Base-by-base conservation (phyloP, 2,797 vertebrate species). In the Intellagama lesueurii region DNA sequence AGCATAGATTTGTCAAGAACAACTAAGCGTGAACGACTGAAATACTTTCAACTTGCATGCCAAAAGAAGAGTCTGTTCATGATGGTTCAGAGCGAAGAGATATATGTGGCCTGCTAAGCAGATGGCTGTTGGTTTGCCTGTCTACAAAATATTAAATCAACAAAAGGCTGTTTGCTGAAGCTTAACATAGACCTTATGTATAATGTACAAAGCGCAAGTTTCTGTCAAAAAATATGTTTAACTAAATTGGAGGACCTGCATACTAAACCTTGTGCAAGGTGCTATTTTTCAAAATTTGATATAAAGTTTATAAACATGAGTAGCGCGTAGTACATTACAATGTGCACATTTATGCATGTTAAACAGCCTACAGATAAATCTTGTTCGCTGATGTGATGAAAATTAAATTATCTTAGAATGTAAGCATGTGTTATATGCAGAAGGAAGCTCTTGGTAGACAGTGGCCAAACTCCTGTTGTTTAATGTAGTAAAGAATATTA, bases 1-100 rank as follows among this genome's bases (percentile, higher is more conserved):
- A 56, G 3, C 14, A 56, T 56, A 14, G 52, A 56, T 56, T 56
- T 56, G 52, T 56, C 52, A 56, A 56, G 52, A 56, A 56, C 52
- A 56, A 56, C 52, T 56, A 9, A 56, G 7, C 79, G 1, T 86
- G 5, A 83, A 76, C 32, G 7, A 24, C 49, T 86, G 26, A 83
- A 47, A 91, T 82, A 56, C 81, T 86, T 83, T 30, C 28, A 69
- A 76, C 22, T 14, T 91, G 26, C 87, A 80, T 91, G 88, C 60
- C 84, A 85, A 86, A 84, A 69, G 64, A 66, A 69, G 64, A 66
- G 81, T 40, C 86, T 24, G 49, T 77, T 81, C 7, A 66, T 56
- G 77, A 52, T n/a, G 35, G 60, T 66, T 90, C 80, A 83, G 78
- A 89, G 32, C 35, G 22, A 56, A 81, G 69, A 86, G 44, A 72